Percentiles rank a stretch among this genome's conserved stretches.
Evolutionary conservation across 2,888 invertebrate species (phyloP).

Genomic region (Sycophila texana): DNA sequence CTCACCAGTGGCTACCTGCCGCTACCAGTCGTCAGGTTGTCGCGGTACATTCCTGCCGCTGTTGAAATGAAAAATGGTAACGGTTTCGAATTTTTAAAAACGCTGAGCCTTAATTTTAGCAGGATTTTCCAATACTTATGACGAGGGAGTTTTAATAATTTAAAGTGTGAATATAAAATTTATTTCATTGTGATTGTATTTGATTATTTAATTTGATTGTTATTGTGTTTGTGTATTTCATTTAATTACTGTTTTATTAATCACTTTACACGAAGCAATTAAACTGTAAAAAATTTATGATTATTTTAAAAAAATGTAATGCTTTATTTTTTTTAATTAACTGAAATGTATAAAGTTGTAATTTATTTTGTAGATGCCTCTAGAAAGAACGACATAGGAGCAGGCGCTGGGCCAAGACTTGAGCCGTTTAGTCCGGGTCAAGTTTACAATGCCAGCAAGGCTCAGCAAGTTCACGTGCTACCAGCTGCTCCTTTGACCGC

Average conservation of each 20-base stretch:
- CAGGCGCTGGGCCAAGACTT: conserved; percentile 84
- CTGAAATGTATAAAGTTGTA: background rate
- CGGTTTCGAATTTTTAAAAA: conserved; percentile 26
- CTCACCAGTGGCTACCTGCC: conserved; percentile 93
- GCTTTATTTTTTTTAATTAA: too few relatives aligned
- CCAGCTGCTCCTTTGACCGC: conserved; percentile 70
- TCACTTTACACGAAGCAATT: too few relatives aligned
- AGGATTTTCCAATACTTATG: background rate
- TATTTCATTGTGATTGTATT: too few relatives aligned
- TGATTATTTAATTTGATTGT: too few relatives aligned
- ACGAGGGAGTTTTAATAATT: background rate
- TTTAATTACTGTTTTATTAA: too few relatives aligned
- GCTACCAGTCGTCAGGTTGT: conserved; percentile 90
- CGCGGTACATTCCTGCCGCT: conserved; percentile 91
- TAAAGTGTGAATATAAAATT: too few relatives aligned
- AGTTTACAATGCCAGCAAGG: conserved; percentile 94
- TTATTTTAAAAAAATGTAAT: too few relatives aligned
- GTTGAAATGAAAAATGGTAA: conserved; percentile 72
- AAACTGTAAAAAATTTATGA: too few relatives aligned
- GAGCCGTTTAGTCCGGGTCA: conserved; percentile 94
- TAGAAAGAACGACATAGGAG: conserved; percentile 75
- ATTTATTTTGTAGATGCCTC: conserved; percentile 72
- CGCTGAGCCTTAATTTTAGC: too few relatives aligned
- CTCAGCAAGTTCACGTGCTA: conserved; percentile 92
- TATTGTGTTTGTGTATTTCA: too few relatives aligned